These are phyloP conservation scores for Delichon dasypus DNA, from an alignment of 2,797 vertebrate species.

Conservation along the genomic window DNA sequence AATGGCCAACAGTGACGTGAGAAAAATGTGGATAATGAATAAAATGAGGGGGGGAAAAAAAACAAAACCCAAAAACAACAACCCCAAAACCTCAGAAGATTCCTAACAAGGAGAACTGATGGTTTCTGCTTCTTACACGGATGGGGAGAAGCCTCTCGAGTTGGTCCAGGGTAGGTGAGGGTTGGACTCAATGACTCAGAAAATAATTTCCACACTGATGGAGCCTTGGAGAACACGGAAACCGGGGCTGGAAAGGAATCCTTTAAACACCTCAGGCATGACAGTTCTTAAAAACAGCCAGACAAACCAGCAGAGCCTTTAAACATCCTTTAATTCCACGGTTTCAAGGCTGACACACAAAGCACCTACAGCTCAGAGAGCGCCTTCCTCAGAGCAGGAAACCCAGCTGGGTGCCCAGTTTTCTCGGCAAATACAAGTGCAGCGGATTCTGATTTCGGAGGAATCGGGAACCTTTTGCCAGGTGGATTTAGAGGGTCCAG, in stretches of 20 bases:
- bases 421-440: neutral
- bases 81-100: neutral
- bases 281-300: neutral
- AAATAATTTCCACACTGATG: neutral
- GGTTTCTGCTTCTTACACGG: neutral
- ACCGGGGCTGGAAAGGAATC: neutral
- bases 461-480: neutral
- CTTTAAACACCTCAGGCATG: neutral
- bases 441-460: neutral
- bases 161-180: rapidly evolving
- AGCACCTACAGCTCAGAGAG: neutral
- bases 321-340: constrained; percentile 62
- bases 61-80: neutral
- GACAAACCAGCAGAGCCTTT: neutral
- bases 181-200: neutral
- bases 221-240: neutral
- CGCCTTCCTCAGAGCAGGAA: neutral
- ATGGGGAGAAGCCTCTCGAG: neutral
- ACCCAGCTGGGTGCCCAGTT: neutral
- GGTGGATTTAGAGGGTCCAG: neutral
- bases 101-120: neutral
- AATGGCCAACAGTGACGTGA: rapidly evolving
- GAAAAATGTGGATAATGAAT: neutral
- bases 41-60: neutral
- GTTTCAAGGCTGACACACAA: neutral